Evolutionary conservation across 2,888 invertebrate genomes (phyloP).

Genomic region (Trichopoda pennipes): DNA sequence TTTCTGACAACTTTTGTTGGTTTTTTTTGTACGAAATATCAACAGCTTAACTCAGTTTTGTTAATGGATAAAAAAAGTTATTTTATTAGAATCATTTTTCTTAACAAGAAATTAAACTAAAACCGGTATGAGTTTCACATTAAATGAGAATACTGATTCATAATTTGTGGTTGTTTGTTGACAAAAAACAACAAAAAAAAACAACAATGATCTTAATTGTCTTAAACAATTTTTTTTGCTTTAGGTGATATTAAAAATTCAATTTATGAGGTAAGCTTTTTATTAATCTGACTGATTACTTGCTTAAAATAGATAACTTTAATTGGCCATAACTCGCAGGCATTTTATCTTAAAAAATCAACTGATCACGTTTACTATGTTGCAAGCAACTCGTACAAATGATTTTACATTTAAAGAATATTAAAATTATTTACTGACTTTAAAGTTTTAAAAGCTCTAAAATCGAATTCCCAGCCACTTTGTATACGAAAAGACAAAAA

Average conservation of each 20-base stretch:
- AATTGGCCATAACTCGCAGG: neutral
- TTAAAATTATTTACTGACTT: no score
- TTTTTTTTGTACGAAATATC: neutral
- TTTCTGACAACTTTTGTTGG: constrained; percentile 36
- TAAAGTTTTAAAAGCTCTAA: no score
- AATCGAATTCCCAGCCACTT: no score
- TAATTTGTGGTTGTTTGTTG: constrained; percentile 23
- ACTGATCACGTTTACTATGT: no score
- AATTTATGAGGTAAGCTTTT: constrained; percentile 57
- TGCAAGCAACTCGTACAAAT: no score
- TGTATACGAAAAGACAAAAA: no score
- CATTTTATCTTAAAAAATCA: neutral
- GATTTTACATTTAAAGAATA: no score
- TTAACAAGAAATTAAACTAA: neutral
- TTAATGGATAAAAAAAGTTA: constrained; percentile 22
- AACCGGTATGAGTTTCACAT: constrained; percentile 37
- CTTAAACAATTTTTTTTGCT: neutral
- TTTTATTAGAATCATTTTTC: constrained; percentile 3
- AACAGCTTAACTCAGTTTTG: neutral
- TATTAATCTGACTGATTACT: constrained; percentile 31
- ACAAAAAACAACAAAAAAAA: neutral
- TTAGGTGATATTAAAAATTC: constrained; percentile 28
- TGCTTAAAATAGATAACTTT: neutral
- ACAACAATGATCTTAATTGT: constrained; percentile 44
- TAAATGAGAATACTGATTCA: constrained; percentile 45